phyloP scores from a whole-genome alignment of 1,140 invertebrate genomes.

The Drosophila equinoxialis region DNA sequence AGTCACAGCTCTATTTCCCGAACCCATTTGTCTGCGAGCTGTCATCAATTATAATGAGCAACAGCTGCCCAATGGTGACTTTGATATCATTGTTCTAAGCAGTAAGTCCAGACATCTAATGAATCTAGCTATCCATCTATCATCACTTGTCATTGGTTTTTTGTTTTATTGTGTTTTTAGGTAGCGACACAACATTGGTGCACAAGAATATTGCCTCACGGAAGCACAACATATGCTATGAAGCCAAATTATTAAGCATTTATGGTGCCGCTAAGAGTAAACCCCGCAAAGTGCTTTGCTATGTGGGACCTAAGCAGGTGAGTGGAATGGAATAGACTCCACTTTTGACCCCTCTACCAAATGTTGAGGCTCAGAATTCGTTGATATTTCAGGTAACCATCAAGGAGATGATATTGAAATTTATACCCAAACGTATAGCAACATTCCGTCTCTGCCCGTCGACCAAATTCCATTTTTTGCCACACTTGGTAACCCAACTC shows the following conservation, averaged over 20 bases:
- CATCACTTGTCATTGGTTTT: background rate
- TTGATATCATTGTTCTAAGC: constrained; percentile 95
- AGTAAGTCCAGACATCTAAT: constrained; percentile 85
- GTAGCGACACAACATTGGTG: constrained; percentile 91
- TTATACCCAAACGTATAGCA: constrained; percentile 94
- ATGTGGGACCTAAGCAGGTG: constrained; percentile 91
- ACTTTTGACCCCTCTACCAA: constrained; percentile 22
- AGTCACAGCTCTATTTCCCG: constrained; percentile 84
- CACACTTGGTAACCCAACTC: constrained; percentile 83
- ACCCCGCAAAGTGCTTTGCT: constrained; percentile 94
- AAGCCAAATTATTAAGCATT: constrained; percentile 90
- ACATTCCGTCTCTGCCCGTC: constrained; percentile 97
- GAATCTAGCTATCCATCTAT: no score
- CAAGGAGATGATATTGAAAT: constrained; percentile 95
- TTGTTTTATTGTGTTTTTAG: constrained; percentile 66
- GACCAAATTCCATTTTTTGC: constrained; percentile 90
- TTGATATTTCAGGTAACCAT: constrained; percentile 89
- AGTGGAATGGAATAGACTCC: constrained; percentile 28
- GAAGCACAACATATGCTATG: constrained; percentile 93
- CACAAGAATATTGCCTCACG: constrained; percentile 93
- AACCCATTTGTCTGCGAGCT: constrained; percentile 91
- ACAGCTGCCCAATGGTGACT: constrained; percentile 94
- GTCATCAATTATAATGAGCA: constrained; percentile 90
- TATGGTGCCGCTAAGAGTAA: constrained; percentile 86
- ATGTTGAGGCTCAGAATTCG: constrained; percentile 77